phyloP scores from a whole-genome alignment of 2,113 vertebrate genomes.

The Ursus arctos region DNA sequence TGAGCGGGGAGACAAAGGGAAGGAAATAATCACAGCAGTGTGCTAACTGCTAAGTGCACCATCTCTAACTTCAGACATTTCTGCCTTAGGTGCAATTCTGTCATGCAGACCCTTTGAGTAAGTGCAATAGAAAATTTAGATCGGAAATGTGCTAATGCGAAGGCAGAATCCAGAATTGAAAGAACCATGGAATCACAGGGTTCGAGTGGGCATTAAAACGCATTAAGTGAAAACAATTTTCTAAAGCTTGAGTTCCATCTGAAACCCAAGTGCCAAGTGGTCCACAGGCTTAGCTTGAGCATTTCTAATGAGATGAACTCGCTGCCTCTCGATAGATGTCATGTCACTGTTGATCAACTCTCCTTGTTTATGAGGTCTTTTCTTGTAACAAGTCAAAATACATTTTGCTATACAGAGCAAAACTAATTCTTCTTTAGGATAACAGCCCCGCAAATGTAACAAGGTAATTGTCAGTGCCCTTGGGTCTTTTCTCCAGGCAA shows the following conservation, averaged over 20 bases:
- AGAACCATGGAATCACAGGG: neutral
- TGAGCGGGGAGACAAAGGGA: neutral
- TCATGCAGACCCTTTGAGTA: neutral
- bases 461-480: slow-evolving; percentile 19
- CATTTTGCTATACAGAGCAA: neutral
- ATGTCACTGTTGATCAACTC: neutral
- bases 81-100: neutral
- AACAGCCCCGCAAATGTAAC: neutral
- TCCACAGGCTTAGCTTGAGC: neutral
- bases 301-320: neutral
- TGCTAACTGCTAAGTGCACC: neutral
- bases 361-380: neutral
- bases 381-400: slow-evolving; percentile 27
- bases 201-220: neutral
- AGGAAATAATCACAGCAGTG: neutral
- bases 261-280: neutral
- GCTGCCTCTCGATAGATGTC: neutral
- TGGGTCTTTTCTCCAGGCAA: slow-evolving; percentile 26
- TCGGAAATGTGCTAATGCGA: neutral
- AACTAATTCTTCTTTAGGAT: slow-evolving; percentile 13
- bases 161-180: neutral
- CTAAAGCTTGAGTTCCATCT: neutral
- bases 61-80: neutral
- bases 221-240: neutral
- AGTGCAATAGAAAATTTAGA: neutral